Evolutionary conservation across 2,797 vertebrate species (phyloP).

Genomic region (Neostethus bicornis): DNA sequence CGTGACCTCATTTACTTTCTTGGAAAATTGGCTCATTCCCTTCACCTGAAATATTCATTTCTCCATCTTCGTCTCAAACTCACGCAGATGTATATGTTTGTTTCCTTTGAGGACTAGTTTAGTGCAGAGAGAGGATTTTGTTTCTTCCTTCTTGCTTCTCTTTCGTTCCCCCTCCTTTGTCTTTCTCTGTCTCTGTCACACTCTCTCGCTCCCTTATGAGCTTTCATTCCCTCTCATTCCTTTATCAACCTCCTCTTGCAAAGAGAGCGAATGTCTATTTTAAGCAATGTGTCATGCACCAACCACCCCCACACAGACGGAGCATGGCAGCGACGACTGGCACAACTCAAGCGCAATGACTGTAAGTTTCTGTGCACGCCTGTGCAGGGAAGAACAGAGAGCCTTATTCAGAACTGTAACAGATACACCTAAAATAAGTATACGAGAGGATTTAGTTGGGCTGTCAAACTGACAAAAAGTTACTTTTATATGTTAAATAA

Average conservation of each 20-base stretch:
- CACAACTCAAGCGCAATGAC: constrained; percentile 61
- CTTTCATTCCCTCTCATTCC: constrained; percentile 65
- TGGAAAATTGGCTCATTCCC: constrained; percentile 44
- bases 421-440: constrained; percentile 28
- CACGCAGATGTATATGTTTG: constrained; percentile 35
- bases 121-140: constrained; percentile 41
- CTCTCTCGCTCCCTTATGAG: constrained; percentile 54
- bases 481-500: no score
- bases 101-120: constrained; percentile 49
- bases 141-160: constrained; percentile 22
- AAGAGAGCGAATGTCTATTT: constrained; percentile 80
- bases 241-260: constrained; percentile 75
- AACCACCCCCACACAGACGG: constrained; percentile 70
- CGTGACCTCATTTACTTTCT: constrained; percentile 51
- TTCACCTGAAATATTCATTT: constrained; percentile 56
- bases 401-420: constrained; percentile 18
- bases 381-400: constrained; percentile 19
- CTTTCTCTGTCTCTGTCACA: constrained; percentile 49
- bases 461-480: constrained; percentile 19
- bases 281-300: constrained; percentile 75
- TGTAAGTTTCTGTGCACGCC: constrained; percentile 36
- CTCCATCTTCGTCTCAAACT: constrained; percentile 45
- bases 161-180: constrained; percentile 35
- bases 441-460: constrained; percentile 38
- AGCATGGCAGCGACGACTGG: constrained; percentile 57